phyloP scores from a whole-genome alignment of 2,113 vertebrate species.

The Alethe diademata region DNA sequence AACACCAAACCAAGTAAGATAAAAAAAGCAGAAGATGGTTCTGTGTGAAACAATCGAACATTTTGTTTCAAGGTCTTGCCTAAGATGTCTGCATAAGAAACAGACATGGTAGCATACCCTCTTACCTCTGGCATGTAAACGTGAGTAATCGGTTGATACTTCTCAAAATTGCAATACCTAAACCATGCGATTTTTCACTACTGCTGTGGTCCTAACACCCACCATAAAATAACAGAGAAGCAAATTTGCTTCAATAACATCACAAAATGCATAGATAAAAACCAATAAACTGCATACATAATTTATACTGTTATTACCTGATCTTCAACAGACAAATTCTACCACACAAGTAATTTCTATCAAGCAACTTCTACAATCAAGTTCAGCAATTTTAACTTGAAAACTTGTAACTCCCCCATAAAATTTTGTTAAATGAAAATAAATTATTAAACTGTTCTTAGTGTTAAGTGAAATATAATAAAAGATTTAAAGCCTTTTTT shows the following conservation, averaged over 20 bases:
- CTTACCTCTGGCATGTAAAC: neutral
- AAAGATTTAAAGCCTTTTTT: neutral
- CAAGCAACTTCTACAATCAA: neutral
- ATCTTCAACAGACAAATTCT: neutral
- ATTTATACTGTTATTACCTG: neutral
- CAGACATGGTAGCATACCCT: neutral
- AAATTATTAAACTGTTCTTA: neutral
- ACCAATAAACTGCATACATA: neutral
- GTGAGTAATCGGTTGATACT: fast-evolving
- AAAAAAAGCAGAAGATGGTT: neutral
- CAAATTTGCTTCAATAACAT: neutral
- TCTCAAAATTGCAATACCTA: neutral
- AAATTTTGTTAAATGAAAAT: neutral
- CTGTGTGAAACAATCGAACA: neutral
- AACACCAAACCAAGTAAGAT: neutral
- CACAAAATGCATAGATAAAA: neutral
- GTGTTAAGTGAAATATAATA: neutral
- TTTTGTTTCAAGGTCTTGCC: neutral
- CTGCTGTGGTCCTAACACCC: neutral
- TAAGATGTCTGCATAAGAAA: neutral
- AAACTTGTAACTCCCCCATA: neutral
- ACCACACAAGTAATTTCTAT: neutral
- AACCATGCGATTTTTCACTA: neutral
- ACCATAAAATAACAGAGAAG: neutral
- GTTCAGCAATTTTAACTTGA: neutral